phyloP scores from a whole-genome alignment of 2,797 vertebrate species.

The Catostomus latipinnis region DNA sequence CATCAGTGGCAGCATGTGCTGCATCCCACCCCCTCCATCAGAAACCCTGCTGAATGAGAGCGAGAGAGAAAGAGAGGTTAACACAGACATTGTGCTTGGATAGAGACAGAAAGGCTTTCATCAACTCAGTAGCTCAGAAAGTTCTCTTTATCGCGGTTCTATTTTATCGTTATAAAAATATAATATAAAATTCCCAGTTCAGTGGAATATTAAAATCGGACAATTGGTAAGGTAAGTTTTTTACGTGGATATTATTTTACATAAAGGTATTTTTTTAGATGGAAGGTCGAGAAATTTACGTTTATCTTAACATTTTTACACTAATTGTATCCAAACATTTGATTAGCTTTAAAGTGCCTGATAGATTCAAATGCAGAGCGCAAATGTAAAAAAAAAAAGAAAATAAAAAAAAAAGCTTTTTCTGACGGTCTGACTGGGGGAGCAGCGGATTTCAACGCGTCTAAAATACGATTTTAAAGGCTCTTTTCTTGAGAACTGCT shows the following conservation, averaged over 20 bases:
- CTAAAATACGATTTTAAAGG: slow-evolving; percentile 1
- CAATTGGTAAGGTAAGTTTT: slow-evolving; percentile 41
- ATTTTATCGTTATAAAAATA: too few species aligned
- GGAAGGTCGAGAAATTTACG: too few species aligned
- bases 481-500: neutral
- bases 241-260: neutral
- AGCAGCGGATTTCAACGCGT: neutral
- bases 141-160: neutral
- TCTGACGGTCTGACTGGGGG: neutral
- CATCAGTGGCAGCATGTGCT: slow-evolving; percentile 15
- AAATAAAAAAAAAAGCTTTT: neutral
- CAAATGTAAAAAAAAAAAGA: neutral
- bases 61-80: neutral
- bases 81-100: neutral
- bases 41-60: neutral
- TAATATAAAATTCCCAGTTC: neutral
- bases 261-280: neutral
- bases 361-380: neutral
- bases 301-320: neutral
- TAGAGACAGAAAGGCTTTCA: slow-evolving; percentile 32
- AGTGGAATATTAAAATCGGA: slow-evolving; percentile 9
- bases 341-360: neutral
- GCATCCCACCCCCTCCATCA: slow-evolving; percentile 16
- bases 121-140: slow-evolving; percentile 33
- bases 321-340: slow-evolving; percentile 7